Evolutionary conservation across 2,888 invertebrate genomes (phyloP), one percentile per base, ranked within the genome.

Genomic region (Thera britannica): DNA sequence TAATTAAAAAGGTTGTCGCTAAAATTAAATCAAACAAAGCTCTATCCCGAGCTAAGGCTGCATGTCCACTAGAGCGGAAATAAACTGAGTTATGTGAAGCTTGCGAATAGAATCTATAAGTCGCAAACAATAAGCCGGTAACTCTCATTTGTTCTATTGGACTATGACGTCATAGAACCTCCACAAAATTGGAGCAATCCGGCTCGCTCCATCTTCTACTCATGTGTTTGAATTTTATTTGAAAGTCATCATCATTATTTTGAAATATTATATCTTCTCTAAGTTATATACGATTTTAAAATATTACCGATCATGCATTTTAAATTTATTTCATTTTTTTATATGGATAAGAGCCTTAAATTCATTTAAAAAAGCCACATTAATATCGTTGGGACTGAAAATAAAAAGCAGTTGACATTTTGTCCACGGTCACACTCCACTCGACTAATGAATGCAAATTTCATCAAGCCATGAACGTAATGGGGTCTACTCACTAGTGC

Each of bases 381-480:
- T 62, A 61, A 70, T 62, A 67, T 35, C 49, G 57, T 52, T 55
- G 48, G 61, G 44, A 46, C 49, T 62, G 64, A 64, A 63, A 71
- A 67, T 58, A 65, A 70, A 73, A 65, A 61, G 8, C 68, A 65
- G 76, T 75, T 76, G 73, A 78, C 78, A 79, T 80, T 81, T 79
- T 77, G 77, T 78, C 76, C 75, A 76, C 75, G 76, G 71, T 69
- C 75, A 72, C 65, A 73, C 75, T 75, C 72, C 82, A 85, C 84
- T 87, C 82, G 76, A 79, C 86, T 90, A 90, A 90, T 89, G 88
- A 90, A 90, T 90, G 90, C 87, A 90, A 90, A 91, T 90, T 90
- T 88, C 84, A 89, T 89, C 84, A 90, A 81, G 80, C 82, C 77
- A 78, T 69, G 67, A 67, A 68, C 70, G 51, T 64, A 61, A 64